Conservation (phyloP, 2,797 vertebrate genomes). For the Myotis planiceps region DNA sequence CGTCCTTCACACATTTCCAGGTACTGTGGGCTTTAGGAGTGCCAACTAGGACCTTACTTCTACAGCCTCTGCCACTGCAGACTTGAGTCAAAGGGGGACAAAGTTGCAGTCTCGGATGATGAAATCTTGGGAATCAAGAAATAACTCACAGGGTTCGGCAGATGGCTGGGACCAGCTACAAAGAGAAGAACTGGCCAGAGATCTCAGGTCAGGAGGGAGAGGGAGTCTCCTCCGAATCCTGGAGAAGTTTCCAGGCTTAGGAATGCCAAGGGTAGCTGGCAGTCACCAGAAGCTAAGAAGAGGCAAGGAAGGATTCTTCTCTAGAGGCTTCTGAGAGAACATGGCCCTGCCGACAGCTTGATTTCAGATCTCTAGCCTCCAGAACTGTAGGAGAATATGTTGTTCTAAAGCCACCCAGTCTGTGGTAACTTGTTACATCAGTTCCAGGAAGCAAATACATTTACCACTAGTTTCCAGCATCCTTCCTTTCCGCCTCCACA, state of each 20-base stretch:
- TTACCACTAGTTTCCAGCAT: not conserved
- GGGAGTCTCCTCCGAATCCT: not conserved
- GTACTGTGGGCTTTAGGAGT: not conserved
- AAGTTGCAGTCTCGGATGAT: not conserved
- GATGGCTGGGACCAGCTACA: not conserved
- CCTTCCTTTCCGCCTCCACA: not conserved
- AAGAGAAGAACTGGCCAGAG: not conserved
- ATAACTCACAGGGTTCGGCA: not conserved
- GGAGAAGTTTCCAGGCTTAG: not conserved
- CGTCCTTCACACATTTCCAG: not conserved
- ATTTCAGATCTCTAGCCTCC: not conserved
- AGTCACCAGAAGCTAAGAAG: not conserved
- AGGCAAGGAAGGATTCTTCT: not conserved
- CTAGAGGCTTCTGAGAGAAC: not conserved
- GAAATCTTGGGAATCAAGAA: not conserved
- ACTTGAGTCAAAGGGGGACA: not conserved
- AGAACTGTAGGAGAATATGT: not conserved
- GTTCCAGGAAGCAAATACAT: not conserved
- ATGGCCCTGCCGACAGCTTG: not conserved
- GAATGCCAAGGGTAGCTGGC: not conserved
- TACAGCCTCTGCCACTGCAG: not conserved
- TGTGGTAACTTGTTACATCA: not conserved
- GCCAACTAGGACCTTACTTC: not conserved
- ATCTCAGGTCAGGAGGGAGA: not conserved
- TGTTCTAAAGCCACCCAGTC: not conserved